These are phyloP conservation scores for Aselliscus stoliczkanus DNA, from an alignment of 2,797 vertebrate genomes.

Conservation along the genomic window DNA sequence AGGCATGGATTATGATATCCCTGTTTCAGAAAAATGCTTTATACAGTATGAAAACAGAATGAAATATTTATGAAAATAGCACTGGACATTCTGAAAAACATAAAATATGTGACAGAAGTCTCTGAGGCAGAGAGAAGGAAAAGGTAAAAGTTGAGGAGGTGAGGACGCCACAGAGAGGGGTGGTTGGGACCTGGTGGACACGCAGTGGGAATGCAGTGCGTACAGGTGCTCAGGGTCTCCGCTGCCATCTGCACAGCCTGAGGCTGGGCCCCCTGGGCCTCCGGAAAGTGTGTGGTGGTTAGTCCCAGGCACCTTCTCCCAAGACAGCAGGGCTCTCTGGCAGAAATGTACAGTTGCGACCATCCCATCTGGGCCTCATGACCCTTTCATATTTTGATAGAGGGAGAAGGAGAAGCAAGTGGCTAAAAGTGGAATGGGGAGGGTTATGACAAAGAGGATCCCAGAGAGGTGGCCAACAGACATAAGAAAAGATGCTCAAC, in stretches of 20 bases:
- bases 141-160: background rate
- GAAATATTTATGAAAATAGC: slow-evolving; percentile 38
- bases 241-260: background rate
- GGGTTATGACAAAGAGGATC: background rate
- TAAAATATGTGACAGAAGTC: background rate
- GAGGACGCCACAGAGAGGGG: background rate
- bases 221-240: background rate
- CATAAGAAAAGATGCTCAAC: too few relatives aligned
- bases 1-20: background rate
- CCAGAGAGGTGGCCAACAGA: background rate
- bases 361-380: background rate
- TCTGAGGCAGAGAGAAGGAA: background rate
- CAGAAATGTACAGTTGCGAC: background rate
- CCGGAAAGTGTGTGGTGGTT: background rate
- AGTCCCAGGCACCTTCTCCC: background rate
- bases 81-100: background rate
- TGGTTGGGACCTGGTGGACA: background rate
- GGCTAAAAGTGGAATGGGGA: background rate
- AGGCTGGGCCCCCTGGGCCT: background rate
- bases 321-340: background rate
- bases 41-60: background rate
- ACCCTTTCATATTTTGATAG: background rate
- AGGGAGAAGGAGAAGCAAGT: background rate
- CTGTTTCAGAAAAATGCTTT: slow-evolving; percentile 19
- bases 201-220: background rate